Conservation (phyloP, 2,888 invertebrate species). For the Troides helena region DNA sequence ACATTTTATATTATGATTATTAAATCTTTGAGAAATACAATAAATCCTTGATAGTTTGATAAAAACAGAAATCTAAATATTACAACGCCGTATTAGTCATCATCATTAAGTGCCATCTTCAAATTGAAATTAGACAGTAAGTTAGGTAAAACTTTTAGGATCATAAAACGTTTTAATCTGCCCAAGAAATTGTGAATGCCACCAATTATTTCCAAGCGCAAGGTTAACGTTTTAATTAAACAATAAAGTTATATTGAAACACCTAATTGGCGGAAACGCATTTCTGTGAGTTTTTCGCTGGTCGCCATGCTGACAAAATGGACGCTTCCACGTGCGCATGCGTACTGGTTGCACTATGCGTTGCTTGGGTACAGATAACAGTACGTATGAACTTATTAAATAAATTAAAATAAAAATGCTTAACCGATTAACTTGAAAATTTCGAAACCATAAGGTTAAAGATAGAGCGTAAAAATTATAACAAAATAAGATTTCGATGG, state of each 20-base stretch:
- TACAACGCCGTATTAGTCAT: too few relatives aligned
- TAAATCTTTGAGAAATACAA: too few relatives aligned
- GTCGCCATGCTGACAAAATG: conserved; percentile 70
- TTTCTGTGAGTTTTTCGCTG: conserved; percentile 35
- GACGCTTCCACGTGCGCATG: conserved; percentile 59
- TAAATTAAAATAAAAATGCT: not conserved
- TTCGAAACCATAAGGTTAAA: not conserved
- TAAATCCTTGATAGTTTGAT: too few relatives aligned
- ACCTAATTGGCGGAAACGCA: conserved; percentile 23
- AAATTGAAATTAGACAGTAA: too few relatives aligned
- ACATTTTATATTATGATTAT: too few relatives aligned
- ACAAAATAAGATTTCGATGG: too few relatives aligned
- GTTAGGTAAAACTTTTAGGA: too few relatives aligned
- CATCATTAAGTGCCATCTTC: too few relatives aligned
- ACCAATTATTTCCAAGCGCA: conserved; percentile 20
- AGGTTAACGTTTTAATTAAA: conserved; percentile 11
- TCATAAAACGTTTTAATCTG: not conserved
- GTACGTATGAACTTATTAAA: conserved; percentile 44
- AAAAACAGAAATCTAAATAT: too few relatives aligned
- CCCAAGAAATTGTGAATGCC: not conserved
- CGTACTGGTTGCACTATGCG: conserved; percentile 59
- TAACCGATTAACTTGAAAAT: not conserved
- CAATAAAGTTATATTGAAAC: conserved; percentile 44
- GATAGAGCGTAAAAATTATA: not conserved
- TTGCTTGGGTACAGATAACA: conserved; percentile 55